These are phyloP conservation scores for Manacus vitellinus DNA, from an alignment of 2,113 vertebrate genomes.

Conservation along the genomic window DNA sequence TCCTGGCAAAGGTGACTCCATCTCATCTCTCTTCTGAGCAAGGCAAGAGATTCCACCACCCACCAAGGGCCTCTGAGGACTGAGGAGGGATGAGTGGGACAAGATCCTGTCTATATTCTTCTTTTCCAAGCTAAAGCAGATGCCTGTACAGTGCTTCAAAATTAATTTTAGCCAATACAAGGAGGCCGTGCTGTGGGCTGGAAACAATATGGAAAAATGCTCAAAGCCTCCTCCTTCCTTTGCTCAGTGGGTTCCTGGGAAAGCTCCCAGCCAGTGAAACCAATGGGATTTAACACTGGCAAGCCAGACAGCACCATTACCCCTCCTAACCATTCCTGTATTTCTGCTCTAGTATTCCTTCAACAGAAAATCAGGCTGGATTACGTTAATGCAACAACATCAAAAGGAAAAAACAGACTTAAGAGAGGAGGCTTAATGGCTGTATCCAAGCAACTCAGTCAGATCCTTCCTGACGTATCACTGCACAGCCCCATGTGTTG, in stretches of 20 bases:
- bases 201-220: background rate
- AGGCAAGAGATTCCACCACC: background rate
- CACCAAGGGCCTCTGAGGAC: background rate
- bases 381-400: background rate
- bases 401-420: background rate
- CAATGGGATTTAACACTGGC: background rate
- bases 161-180: background rate
- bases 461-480: background rate
- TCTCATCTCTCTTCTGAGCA: background rate
- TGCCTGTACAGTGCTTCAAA: background rate
- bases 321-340: background rate
- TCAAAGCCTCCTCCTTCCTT: background rate
- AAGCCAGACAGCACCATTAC: background rate
- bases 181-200: background rate
- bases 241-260: background rate
- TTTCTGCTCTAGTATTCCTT: background rate
- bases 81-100: background rate
- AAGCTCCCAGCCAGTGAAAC: background rate
- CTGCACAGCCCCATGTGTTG: background rate
- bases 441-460: background rate
- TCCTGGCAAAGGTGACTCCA: background rate
- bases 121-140: background rate
- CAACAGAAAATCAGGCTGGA: background rate
- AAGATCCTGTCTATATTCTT: background rate
- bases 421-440: background rate